Evolutionary conservation across 2,797 vertebrate species (phyloP).

Genomic region (Acanthurus leucopareius): DNA sequence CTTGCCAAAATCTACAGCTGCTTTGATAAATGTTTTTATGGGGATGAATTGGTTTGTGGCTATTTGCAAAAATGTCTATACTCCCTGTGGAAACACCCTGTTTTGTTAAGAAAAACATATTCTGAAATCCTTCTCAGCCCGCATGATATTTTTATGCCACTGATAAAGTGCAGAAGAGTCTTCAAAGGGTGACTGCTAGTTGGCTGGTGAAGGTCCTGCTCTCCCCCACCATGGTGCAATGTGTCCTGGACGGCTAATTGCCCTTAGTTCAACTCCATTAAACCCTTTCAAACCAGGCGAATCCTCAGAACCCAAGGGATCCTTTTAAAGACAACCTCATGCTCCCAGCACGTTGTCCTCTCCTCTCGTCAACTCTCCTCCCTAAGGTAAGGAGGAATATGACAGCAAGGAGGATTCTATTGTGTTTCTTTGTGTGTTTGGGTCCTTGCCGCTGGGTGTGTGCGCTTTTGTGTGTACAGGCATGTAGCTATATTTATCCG

Average conservation of each 20-base stretch:
- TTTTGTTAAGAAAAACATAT: conserved; percentile 25
- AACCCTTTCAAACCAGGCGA: conserved; percentile 63
- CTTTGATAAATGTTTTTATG: conserved; percentile 2
- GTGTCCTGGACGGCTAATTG: conserved; percentile 51
- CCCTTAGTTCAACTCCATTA: conserved; percentile 78
- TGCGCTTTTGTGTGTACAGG: conserved; percentile 14
- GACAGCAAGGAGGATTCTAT: conserved; percentile 43
- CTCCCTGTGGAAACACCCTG: not conserved
- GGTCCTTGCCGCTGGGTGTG: conserved; percentile 33
- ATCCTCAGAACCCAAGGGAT: conserved; percentile 54
- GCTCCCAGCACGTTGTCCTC: conserved; percentile 33
- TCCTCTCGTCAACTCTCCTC: conserved; percentile 46
- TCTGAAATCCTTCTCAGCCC: conserved; percentile 2
- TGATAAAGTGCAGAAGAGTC: not conserved
- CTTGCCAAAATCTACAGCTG: not conserved
- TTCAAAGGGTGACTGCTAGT: conserved; percentile 1
- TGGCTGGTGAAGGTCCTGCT: conserved; percentile 7
- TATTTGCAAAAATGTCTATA: conserved; percentile 11
- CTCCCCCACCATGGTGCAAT: conserved; percentile 31
- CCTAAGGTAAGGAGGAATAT: conserved; percentile 42
- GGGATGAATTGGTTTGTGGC: conserved; percentile 7
- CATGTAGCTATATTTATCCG: conserved; percentile 48
- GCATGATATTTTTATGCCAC: conserved; percentile 16
- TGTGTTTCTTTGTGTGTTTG: conserved; percentile 27
- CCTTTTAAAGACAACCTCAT: conserved; percentile 44